phyloP scores from a whole-genome alignment of 2,797 vertebrate genomes.

The Holocentrus rufus region DNA sequence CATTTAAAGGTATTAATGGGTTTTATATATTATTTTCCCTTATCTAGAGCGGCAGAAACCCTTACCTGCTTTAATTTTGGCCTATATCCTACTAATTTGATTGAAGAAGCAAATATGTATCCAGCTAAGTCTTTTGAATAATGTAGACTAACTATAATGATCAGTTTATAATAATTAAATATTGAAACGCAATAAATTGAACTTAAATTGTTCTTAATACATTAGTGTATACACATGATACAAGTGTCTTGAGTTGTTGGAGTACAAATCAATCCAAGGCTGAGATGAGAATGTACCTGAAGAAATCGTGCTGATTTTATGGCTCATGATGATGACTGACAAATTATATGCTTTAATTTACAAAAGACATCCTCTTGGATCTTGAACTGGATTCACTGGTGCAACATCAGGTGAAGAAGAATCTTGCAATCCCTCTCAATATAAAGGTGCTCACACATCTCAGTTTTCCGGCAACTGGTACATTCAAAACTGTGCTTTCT shows the following conservation, averaged over 20 bases:
- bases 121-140: conserved; percentile 32
- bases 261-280: conserved; percentile 25
- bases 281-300: conserved; percentile 22
- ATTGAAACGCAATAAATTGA: conserved; percentile 53
- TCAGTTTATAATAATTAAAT: conserved; percentile 44
- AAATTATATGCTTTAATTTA: conserved; percentile 45
- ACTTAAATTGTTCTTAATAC: conserved; percentile 42
- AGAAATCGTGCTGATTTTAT: conserved; percentile 37
- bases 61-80: too few species aligned
- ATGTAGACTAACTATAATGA: conserved; percentile 42
- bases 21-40: not conserved
- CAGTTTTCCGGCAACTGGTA: conserved; percentile 14
- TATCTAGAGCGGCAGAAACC: not conserved
- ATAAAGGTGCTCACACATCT: conserved; percentile 25
- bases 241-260: conserved; percentile 19
- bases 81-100: conserved; percentile 5
- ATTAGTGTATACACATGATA: conserved; percentile 37
- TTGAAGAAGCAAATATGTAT: conserved; percentile 16
- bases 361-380: conserved; percentile 33
- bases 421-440: not conserved
- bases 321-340: conserved; percentile 33
- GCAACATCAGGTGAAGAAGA: conserved; percentile 32
- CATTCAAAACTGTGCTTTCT: conserved; percentile 10
- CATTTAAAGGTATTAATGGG: not conserved
- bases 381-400: conserved; percentile 30